Evolutionary conservation across 2,797 vertebrate genomes (phyloP).

Genomic region (Xiphophorus birchmanni): DNA sequence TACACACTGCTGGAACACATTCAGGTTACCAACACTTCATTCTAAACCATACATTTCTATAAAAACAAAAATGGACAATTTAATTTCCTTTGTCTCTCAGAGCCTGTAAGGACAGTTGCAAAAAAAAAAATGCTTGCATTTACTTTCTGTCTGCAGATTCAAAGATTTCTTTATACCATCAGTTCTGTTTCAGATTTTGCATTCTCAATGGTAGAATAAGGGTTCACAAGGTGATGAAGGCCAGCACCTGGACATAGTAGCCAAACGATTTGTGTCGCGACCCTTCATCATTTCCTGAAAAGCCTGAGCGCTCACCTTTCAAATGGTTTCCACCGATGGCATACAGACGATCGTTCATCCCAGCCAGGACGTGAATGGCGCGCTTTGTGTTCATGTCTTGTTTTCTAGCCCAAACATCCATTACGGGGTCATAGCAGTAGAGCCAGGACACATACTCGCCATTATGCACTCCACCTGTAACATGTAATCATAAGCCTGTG

Average conservation of each 20-base stretch:
- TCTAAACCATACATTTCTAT: background rate
- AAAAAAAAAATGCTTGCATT: background rate
- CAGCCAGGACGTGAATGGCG: constrained; percentile 96
- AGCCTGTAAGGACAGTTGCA: background rate
- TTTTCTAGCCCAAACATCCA: constrained; percentile 98
- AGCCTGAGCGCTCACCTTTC: constrained; percentile 87
- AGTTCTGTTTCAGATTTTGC: constrained; percentile 10
- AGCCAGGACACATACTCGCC: constrained; percentile 99
- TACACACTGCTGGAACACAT: background rate
- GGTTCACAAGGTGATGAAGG: constrained; percentile 21
- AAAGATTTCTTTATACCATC: background rate
- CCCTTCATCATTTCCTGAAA: constrained; percentile 31
- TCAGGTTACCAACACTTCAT: background rate
- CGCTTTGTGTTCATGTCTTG: constrained; percentile 99
- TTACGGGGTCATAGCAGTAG: constrained; percentile 98
- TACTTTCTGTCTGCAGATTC: background rate
- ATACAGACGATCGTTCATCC: constrained; percentile 98
- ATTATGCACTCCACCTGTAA: constrained; percentile 96
- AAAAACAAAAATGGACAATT: background rate
- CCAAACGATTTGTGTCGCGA: constrained; percentile 43
- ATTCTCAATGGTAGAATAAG: constrained; percentile 22
- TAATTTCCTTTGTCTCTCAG: background rate
- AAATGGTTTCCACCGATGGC: constrained; percentile 99
- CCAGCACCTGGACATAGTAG: constrained; percentile 18
- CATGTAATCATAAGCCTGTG: constrained; percentile 34